phyloP scores from a whole-genome alignment of 2,113 vertebrate genomes.

The Pygoscelis adeliae region DNA sequence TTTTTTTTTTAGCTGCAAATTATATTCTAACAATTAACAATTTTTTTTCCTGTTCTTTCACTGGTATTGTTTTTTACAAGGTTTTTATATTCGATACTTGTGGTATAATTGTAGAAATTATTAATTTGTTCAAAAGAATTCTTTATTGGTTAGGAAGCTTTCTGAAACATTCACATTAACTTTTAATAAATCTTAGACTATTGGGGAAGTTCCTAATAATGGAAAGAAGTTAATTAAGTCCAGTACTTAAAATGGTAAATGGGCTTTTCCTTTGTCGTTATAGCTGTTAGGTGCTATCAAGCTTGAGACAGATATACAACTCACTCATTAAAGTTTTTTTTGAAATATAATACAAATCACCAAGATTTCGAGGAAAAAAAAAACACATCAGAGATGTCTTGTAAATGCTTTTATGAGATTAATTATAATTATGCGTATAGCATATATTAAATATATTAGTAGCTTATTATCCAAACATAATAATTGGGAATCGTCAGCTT shows the following conservation, averaged over 20 bases:
- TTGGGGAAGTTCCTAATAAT: background rate
- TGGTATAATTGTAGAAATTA: background rate
- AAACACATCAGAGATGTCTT: background rate
- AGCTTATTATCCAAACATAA: background rate
- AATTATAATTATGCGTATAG: background rate
- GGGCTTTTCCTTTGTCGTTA: background rate
- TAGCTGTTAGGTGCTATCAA: background rate
- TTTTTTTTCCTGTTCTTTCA: background rate
- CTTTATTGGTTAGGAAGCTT: background rate
- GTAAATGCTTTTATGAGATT: background rate
- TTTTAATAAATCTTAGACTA: background rate
- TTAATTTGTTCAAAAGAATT: background rate
- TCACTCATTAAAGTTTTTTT: background rate
- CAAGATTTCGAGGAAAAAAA: background rate
- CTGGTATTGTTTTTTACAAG: background rate
- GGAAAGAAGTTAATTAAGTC: constrained; percentile 20
- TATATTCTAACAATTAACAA: background rate
- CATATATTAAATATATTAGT: background rate
- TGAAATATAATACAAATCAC: background rate
- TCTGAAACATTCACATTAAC: background rate
- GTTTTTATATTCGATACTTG: background rate
- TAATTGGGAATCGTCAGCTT: background rate
- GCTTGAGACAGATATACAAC: background rate
- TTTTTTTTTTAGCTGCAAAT: background rate
- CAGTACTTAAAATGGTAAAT: background rate